Evolutionary conservation across 1,140 invertebrate species (phyloP).

Genomic region (Ditylenchus dipsaci): DNA sequence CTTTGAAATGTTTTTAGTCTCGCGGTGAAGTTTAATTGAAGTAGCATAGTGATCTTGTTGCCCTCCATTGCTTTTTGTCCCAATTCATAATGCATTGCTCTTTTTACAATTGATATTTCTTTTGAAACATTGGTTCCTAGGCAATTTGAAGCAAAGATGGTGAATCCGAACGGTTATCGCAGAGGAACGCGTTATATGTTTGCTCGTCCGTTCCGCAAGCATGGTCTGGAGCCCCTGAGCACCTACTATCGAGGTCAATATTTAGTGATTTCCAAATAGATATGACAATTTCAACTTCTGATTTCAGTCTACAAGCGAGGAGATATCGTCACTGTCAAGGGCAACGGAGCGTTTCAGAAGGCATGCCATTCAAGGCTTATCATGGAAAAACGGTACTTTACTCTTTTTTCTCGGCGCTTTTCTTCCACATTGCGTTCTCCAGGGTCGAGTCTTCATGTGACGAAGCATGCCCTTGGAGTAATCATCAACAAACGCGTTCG

Average conservation of each 20-base stretch:
- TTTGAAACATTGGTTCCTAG: too few relatives aligned
- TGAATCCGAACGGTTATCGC: constrained; percentile 90
- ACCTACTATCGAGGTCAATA: constrained; percentile 73
- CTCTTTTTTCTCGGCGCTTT: too few relatives aligned
- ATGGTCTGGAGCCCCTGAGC: constrained; percentile 86
- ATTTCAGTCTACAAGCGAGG: constrained; percentile 82
- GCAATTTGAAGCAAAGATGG: constrained; percentile 67
- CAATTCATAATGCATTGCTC: too few relatives aligned
- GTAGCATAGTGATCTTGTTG: too few relatives aligned
- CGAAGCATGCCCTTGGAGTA: constrained; percentile 89
- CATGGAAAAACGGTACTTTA: constrained; percentile 79
- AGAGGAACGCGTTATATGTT: constrained; percentile 96
- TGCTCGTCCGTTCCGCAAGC: constrained; percentile 82
- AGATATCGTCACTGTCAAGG: constrained; percentile 97
- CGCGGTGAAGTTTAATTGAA: too few relatives aligned
- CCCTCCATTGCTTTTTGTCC: too few relatives aligned
- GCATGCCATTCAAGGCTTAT: constrained; percentile 97
- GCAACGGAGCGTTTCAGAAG: constrained; percentile 97
- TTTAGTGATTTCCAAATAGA: too few relatives aligned
- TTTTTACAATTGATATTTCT: too few relatives aligned
- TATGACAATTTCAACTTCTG: too few relatives aligned
- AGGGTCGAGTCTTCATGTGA: constrained; percentile 78
- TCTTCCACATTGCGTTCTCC: too few relatives aligned
- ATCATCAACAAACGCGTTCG: constrained; percentile 98
- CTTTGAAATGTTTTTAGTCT: too few relatives aligned